phyloP scores from a whole-genome alignment of 92 coral and sea anemone species.

The Pocillopora grandis region DNA sequence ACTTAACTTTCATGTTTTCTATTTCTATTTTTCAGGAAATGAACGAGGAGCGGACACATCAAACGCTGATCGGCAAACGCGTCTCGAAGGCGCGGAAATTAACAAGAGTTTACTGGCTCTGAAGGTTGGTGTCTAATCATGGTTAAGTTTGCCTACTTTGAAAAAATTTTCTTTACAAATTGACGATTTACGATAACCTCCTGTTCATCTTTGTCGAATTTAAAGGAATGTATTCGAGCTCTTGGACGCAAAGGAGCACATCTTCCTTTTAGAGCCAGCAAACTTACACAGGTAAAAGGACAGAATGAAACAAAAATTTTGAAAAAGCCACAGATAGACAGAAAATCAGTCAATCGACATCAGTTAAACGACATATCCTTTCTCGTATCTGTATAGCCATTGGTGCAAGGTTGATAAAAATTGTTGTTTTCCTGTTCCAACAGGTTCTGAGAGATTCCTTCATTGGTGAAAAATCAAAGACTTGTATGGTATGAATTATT shows the following conservation, averaged over 20 bases:
- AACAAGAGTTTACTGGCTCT: slow-evolving; percentile 96
- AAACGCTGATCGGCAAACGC: slow-evolving; percentile 90
- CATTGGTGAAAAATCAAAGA: slow-evolving; percentile 97
- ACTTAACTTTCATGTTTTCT: too few species aligned
- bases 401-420: not conserved
- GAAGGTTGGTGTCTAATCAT: slow-evolving; percentile 54
- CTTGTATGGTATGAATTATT: slow-evolving; percentile 86
- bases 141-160: not conserved
- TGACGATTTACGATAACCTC: not conserved
- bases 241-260: slow-evolving; percentile 97
- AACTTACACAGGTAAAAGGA: slow-evolving; percentile 86
- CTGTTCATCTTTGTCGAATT: not conserved
- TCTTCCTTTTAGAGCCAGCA: slow-evolving; percentile 96
- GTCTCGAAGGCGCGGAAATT: slow-evolving; percentile 97
- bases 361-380: too few species aligned
- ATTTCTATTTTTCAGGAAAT: slow-evolving; percentile 56
- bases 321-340: too few species aligned
- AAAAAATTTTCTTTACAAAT: not conserved
- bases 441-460: slow-evolving; percentile 98
- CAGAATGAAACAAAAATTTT: not conserved
- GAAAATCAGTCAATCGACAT: too few species aligned
- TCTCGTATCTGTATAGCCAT: not conserved
- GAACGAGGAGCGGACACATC: slow-evolving; percentile 98
- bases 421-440: not conserved
- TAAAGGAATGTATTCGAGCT: slow-evolving; percentile 96